Evolutionary conservation across 2,888 invertebrate species (phyloP).

Genomic region (Orthosia cruda): DNA sequence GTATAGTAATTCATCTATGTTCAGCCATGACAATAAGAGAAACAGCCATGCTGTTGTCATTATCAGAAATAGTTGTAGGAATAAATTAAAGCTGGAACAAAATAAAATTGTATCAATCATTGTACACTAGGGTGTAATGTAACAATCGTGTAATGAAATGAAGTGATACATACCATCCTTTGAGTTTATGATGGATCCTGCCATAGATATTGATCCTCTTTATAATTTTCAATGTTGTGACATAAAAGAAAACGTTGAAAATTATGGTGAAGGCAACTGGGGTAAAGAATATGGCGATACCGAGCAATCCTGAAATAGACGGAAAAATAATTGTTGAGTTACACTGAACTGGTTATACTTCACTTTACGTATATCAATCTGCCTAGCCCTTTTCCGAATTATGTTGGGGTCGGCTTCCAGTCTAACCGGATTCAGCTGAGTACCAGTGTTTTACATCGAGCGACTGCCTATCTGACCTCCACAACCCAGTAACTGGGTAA

Average conservation of each 20-base stretch:
- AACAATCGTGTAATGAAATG: not conserved
- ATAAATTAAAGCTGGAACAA: conserved; percentile 94
- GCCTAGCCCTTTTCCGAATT: too few species aligned
- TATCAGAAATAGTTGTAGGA: conserved; percentile 94
- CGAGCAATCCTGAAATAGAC: conserved; percentile 93
- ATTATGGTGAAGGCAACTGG: conserved; percentile 96
- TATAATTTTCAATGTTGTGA: conserved; percentile 95
- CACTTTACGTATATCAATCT: too few species aligned
- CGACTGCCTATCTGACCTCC: too few species aligned
- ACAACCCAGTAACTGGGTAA: too few species aligned
- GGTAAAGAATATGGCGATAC: conserved; percentile 96
- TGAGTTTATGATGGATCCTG: conserved; percentile 96
- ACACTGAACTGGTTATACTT: conserved; percentile 2
- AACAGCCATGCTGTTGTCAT: conserved; percentile 96
- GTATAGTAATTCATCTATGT: conserved; percentile 94
- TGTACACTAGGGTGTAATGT: not conserved
- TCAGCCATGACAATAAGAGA: conserved; percentile 94
- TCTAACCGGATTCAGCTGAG: too few species aligned
- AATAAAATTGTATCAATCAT: not conserved
- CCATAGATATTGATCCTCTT: conserved; percentile 96
- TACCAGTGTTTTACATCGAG: too few species aligned
- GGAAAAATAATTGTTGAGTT: not conserved
- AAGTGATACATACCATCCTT: conserved; percentile 93
- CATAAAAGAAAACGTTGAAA: conserved; percentile 95
- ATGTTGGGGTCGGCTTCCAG: too few species aligned